Evolutionary conservation across 2,888 invertebrate species (phyloP).

Genomic region (Griposia aprilina): DNA sequence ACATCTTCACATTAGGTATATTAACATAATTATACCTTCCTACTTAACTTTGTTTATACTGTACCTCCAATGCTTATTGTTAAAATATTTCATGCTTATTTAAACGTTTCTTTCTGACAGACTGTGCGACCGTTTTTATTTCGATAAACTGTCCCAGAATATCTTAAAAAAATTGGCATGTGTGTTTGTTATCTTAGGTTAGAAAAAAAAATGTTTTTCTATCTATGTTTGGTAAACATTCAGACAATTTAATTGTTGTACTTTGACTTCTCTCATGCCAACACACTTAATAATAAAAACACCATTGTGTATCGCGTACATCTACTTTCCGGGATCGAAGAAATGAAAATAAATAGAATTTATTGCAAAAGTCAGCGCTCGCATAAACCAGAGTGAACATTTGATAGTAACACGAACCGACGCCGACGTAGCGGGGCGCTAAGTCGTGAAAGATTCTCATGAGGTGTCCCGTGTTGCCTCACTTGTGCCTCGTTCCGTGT

Average conservation of each 20-base stretch:
- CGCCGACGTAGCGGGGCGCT: conserved; percentile 42
- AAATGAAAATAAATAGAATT: neutral
- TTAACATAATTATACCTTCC: conserved; percentile 21
- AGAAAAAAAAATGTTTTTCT: no score
- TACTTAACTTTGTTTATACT: neutral
- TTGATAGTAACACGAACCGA: conserved; percentile 67
- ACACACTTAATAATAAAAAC: neutral
- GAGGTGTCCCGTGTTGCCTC: conserved; percentile 69
- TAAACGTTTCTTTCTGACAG: no score
- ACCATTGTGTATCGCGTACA: neutral
- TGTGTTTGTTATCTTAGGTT: no score
- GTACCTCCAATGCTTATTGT: neutral
- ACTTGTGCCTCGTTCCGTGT: conserved; percentile 62
- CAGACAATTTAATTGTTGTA: neutral
- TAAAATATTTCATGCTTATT: no score
- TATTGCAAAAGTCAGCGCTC: conserved; percentile 44
- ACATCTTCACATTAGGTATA: conserved; percentile 24
- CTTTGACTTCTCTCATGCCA: neutral
- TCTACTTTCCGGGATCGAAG: neutral
- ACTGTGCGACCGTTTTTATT: neutral
- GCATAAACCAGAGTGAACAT: conserved; percentile 55
- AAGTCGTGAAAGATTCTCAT: conserved; percentile 76
- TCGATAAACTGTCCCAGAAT: neutral
- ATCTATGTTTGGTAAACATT: neutral
- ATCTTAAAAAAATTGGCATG: neutral